phyloP scores from a whole-genome alignment of 2,888 invertebrate species.

The Formica aserva region DNA sequence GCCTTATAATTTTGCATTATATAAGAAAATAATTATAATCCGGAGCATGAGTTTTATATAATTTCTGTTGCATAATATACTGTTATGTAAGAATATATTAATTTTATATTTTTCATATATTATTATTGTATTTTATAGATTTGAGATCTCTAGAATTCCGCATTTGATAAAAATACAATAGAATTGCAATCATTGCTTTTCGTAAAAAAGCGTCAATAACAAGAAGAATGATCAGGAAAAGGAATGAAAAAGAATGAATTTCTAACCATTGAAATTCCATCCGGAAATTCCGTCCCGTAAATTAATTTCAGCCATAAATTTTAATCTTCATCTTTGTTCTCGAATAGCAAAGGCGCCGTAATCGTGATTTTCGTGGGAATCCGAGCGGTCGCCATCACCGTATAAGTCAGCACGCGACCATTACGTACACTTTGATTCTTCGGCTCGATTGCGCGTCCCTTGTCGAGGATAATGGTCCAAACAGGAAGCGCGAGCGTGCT shows the following conservation, averaged over 20 bases:
- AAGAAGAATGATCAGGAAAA: constrained; percentile 4
- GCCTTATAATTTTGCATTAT: background rate
- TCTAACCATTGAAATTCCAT: constrained; percentile 10
- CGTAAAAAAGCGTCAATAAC: background rate
- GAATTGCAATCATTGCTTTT: background rate
- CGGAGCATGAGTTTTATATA: background rate
- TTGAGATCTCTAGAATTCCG: background rate
- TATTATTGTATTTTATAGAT: background rate
- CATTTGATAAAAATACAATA: background rate
- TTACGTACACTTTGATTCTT: constrained; percentile 71
- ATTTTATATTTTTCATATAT: background rate
- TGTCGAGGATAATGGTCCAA: constrained; percentile 72
- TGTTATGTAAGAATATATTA: background rate
- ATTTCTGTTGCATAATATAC: constrained; percentile 5
- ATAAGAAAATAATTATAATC: constrained; percentile 7
- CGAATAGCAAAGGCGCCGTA: constrained; percentile 18
- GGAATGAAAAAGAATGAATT: background rate
- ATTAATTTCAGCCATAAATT: constrained; percentile 61
- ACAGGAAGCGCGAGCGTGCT: constrained; percentile 71
- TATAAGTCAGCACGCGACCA: constrained; percentile 72
- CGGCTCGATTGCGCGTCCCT: constrained; percentile 66
- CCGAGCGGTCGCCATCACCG: constrained; percentile 55
- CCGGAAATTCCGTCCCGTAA: constrained; percentile 31
- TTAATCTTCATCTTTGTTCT: constrained; percentile 54
- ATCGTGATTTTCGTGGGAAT: constrained; percentile 72